Evolutionary conservation across 1,140 invertebrate species (phyloP), one percentile per base, ranked within the genome.

Genomic region (Babylonia areolata): DNA sequence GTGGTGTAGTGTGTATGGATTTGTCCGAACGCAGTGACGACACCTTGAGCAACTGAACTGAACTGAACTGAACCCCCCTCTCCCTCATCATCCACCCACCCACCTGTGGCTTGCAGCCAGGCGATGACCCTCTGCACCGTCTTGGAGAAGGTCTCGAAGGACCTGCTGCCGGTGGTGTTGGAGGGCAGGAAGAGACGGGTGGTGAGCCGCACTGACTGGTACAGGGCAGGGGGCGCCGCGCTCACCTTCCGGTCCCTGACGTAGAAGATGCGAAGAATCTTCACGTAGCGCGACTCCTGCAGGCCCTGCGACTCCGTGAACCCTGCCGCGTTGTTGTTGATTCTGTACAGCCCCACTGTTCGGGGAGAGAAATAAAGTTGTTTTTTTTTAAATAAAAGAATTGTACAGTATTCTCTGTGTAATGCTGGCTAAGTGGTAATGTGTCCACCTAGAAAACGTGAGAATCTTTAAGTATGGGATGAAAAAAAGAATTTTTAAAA

Each of bases 61-160:
- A n/a, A n/a, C n/a, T n/a, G n/a, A n/a, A n/a, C n/a, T n/a, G n/a
- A n/a, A n/a, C n/a, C n/a, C n/a, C n/a, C n/a, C n/a, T n/a, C n/a
- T n/a, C n/a, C n/a, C n/a, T n/a, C n/a, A n/a, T n/a, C n/a, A n/a
- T n/a, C n/a, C n/a, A n/a, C n/a, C 17, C 23, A 54, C 11, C 0
- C 23, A 89, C 88, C 85, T 85, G 86, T 86, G 46, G 85, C 71
- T 37, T 85, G 84, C n/a, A 89, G 40, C 88, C 89, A 89, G 81
- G 81, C 84, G n/a, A 88, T 90, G 12, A 86, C 58, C 64, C 88
- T 86, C 86, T 88, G 87, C 85, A 88, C 87, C 0, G 88, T 90
- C 77, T 88, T 89, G 23, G 88, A 88, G 58, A 86, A 86, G 33
- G 75, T 80, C 77, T 90, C 88, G 69, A 89, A 89, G 0, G 78